A percentile compares a stretch with the other conserved stretches of the same genome.
These are phyloP conservation scores for Ctena decussata DNA, from an alignment of 2,888 invertebrate species.

Conservation along the genomic window DNA sequence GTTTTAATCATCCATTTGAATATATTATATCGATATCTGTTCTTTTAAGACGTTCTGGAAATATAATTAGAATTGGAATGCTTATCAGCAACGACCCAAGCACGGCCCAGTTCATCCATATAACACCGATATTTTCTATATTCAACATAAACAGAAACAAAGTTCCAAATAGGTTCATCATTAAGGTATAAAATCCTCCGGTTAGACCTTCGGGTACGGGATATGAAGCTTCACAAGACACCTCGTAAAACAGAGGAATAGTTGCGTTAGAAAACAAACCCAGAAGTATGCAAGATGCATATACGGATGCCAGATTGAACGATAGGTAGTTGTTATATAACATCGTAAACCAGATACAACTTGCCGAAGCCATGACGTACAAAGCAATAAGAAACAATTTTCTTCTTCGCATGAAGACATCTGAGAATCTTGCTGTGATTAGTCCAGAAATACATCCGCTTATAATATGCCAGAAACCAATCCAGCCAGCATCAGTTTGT, in stretches of 20 bases:
- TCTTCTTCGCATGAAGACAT: conserved; percentile 37
- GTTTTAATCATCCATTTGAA: not conserved
- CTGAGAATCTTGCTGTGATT: conserved; percentile 42
- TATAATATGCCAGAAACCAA: conserved; percentile 53
- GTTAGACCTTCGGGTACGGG: conserved; percentile 55
- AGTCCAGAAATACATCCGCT: conserved; percentile 50
- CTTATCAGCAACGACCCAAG: conserved; percentile 31
- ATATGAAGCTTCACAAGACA: conserved; percentile 46
- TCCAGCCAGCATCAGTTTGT: conserved; percentile 58
- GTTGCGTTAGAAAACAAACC: conserved; percentile 53
- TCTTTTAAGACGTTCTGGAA: conserved; percentile 50
- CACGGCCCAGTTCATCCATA: conserved; percentile 57
- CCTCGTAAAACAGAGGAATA: conserved; percentile 50
- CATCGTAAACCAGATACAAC: conserved; percentile 47
- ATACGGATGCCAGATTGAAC: conserved; percentile 33
- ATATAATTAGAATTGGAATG: conserved; percentile 32
- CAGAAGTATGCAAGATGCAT: conserved; percentile 43
- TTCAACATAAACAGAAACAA: conserved; percentile 39
- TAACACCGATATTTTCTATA: conserved; percentile 33
- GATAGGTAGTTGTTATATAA: conserved; percentile 19
- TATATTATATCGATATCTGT: conserved; percentile 35
- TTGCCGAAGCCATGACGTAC: conserved; percentile 19
- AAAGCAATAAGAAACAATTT: conserved; percentile 34
- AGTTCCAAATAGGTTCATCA: conserved; percentile 16
- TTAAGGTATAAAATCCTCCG: conserved; percentile 41